Evolutionary conservation across 1,140 invertebrate species (phyloP).

Genomic region (Psix sp.): DNA sequence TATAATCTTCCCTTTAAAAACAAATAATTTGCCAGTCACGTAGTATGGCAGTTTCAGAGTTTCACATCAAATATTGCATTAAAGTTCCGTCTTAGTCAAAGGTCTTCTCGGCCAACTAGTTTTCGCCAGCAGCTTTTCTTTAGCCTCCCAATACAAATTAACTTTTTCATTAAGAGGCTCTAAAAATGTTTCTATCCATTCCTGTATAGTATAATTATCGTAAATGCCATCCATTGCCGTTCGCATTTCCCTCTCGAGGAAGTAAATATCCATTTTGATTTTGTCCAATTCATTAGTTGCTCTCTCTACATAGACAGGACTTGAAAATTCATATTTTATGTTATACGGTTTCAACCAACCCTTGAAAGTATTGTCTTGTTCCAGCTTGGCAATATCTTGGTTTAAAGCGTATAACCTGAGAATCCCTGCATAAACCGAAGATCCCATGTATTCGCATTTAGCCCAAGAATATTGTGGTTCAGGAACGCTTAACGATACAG

Average conservation of each 20-base stretch:
- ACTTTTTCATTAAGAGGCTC: constrained; percentile 78
- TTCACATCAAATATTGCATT: constrained; percentile 19
- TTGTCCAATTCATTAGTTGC: constrained; percentile 81
- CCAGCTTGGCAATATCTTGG: constrained; percentile 70
- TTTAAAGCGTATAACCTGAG: constrained; percentile 64
- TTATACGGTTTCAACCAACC: constrained; percentile 90
- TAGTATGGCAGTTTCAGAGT: too few species aligned
- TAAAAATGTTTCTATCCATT: constrained; percentile 85
- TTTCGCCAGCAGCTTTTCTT: constrained; percentile 77
- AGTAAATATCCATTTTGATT: constrained; percentile 79
- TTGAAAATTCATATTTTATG: constrained; percentile 85
- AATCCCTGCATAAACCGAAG: constrained; percentile 64
- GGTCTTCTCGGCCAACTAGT: constrained; percentile 80
- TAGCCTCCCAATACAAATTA: constrained; percentile 77
- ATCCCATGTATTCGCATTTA: constrained; percentile 69
- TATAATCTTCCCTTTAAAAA: too few species aligned
- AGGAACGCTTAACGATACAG: constrained; percentile 65
- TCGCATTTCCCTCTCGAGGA: constrained; percentile 81
- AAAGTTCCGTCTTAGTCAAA: constrained; percentile 64
- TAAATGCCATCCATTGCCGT: constrained; percentile 83
- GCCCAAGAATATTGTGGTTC: constrained; percentile 74
- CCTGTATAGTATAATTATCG: constrained; percentile 84
- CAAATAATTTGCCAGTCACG: too few species aligned
- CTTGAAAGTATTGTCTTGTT: constrained; percentile 73
- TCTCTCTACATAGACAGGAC: constrained; percentile 84